Evolutionary conservation across 2,888 invertebrate genomes (phyloP).

Genomic region (Cordilura impudica): DNA sequence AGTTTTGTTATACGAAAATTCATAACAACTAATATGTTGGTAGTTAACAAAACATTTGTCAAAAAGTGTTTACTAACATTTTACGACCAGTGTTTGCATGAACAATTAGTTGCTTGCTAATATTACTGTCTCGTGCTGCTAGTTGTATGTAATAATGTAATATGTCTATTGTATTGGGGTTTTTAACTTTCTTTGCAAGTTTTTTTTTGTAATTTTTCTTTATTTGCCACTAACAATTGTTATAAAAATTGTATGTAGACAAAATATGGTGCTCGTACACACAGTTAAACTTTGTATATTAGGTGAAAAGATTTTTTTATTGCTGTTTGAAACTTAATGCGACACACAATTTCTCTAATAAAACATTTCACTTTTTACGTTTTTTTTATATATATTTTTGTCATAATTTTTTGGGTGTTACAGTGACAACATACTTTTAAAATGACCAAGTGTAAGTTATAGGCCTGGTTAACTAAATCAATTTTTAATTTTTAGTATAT

Average conservation of each 20-base stretch:
- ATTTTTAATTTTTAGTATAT: too few relatives aligned
- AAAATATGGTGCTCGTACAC: neutral
- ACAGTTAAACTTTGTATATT: conserved; percentile 2
- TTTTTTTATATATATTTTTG: neutral
- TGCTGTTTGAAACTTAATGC: conserved; percentile 9
- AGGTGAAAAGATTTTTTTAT: conserved; percentile 24
- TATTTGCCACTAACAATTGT: conserved; percentile 14
- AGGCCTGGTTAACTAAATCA: too few relatives aligned
- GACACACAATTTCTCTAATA: conserved; percentile 29
- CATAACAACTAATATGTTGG: too few relatives aligned
- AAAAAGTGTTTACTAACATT: neutral
- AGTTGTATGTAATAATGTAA: conserved; percentile 1
- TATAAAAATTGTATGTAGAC: neutral
- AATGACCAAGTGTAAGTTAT: too few relatives aligned
- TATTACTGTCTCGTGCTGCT: conserved; percentile 30
- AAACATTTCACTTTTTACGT: neutral
- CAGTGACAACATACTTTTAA: too few relatives aligned
- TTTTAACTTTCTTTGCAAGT: conserved; percentile 35
- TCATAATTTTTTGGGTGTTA: neutral
- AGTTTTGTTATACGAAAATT: too few relatives aligned
- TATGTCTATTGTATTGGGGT: conserved; percentile 23
- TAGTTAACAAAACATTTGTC: neutral
- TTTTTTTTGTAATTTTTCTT: neutral
- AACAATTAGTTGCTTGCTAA: neutral
- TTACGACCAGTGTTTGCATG: neutral